Evolutionary conservation across 2,113 vertebrate genomes (phyloP).

Genomic region (Telmatochromis brichardi): DNA sequence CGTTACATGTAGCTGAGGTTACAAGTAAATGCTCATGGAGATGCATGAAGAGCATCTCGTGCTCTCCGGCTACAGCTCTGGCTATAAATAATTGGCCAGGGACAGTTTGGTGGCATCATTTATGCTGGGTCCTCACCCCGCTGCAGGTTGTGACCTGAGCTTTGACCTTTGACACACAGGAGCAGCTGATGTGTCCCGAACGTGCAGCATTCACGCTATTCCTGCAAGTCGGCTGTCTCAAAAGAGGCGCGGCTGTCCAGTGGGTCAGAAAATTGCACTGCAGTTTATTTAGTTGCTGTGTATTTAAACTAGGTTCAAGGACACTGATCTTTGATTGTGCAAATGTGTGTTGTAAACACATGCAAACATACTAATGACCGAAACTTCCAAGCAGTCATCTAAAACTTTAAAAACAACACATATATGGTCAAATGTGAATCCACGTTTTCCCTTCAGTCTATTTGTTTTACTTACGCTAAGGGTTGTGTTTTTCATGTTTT

Average conservation of each 20-base stretch:
- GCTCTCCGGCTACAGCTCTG: background rate
- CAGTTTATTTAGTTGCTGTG: background rate
- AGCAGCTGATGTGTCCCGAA: slow-evolving; percentile 51
- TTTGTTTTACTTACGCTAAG: background rate
- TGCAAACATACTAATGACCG: background rate
- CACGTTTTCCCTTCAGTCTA: background rate
- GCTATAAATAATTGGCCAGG: slow-evolving; percentile 43
- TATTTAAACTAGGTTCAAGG: background rate
- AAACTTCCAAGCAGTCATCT: background rate
- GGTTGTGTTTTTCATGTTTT: background rate
- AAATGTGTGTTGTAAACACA: background rate
- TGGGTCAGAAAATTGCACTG: background rate
- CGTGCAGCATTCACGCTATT: slow-evolving; percentile 1
- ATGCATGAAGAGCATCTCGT: background rate
- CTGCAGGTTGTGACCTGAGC: slow-evolving; percentile 45
- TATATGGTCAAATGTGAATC: background rate
- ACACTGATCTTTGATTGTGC: background rate
- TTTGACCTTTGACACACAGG: slow-evolving; percentile 16
- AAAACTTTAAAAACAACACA: background rate
- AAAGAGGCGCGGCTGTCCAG: background rate
- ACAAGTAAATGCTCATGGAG: slow-evolving; percentile 1
- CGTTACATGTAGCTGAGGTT: background rate
- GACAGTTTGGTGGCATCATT: slow-evolving; percentile 12
- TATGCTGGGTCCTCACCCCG: background rate
- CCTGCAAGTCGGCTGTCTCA: background rate